Evolutionary conservation across 2,113 vertebrate species (phyloP).

Genomic region (Siniperca knerii): DNA sequence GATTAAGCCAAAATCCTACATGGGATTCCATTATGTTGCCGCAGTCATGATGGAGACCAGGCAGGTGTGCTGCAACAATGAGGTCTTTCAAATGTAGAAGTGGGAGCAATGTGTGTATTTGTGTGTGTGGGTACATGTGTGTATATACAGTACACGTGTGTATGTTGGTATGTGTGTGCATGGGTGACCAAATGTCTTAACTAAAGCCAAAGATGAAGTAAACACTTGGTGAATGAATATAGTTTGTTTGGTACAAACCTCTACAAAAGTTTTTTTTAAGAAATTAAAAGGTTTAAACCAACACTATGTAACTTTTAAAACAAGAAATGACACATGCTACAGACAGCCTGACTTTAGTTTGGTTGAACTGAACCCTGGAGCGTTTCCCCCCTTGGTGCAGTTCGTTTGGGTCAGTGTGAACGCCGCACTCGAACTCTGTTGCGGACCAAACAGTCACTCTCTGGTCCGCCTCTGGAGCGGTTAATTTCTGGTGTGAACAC

Average conservation of each 20-base stretch:
- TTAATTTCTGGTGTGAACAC: too few species aligned
- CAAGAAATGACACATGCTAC: too few species aligned
- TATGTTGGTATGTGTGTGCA: constrained; percentile 17
- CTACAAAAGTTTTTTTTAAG: not conserved
- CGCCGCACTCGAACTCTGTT: too few species aligned
- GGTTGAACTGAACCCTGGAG: too few species aligned
- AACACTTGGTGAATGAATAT: not conserved
- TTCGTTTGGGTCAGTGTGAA: too few species aligned
- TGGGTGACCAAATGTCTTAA: not conserved
- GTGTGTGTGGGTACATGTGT: not conserved
- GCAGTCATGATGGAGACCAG: constrained; percentile 51
- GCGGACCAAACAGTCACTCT: too few species aligned
- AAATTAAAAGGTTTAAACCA: not conserved
- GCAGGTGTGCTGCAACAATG: constrained; percentile 77
- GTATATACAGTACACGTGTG: not conserved
- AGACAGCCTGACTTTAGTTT: not conserved
- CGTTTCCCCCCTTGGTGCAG: too few species aligned
- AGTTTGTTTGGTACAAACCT: not conserved
- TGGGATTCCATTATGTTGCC: constrained; percentile 55
- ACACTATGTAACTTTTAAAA: not conserved
- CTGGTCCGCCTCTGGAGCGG: too few species aligned
- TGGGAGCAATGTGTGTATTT: not conserved
- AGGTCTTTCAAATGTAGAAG: constrained; percentile 53
- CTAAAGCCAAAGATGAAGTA: not conserved
- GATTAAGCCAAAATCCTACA: constrained; percentile 71